phyloP scores from a whole-genome alignment of 2,888 invertebrate genomes.

The Nephrotoma flavescens region DNA sequence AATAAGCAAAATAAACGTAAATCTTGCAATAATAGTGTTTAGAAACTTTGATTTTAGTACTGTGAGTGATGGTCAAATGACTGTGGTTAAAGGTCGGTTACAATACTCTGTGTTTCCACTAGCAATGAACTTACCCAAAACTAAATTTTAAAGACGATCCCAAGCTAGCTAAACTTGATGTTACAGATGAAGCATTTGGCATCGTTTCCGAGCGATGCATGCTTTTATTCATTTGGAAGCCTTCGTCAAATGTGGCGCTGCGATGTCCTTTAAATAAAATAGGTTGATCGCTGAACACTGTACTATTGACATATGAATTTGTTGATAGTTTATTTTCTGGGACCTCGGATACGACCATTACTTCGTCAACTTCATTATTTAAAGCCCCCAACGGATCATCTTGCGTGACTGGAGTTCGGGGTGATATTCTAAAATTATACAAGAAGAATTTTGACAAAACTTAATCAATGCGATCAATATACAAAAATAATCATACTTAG shows the following conservation, averaged over 20 bases:
- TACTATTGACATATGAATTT: slow-evolving; percentile 19
- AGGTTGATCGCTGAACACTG: slow-evolving; percentile 46
- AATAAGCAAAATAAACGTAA: slow-evolving; percentile 12
- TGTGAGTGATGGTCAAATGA: slow-evolving; percentile 5
- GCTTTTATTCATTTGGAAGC: slow-evolving; percentile 30
- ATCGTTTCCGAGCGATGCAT: slow-evolving; percentile 61
- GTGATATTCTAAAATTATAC: slow-evolving; percentile 43
- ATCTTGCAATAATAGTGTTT: neutral
- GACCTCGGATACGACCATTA: slow-evolving; percentile 10
- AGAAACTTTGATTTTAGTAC: slow-evolving; percentile 8
- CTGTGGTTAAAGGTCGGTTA: slow-evolving; percentile 6
- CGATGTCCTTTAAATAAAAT: slow-evolving; percentile 46
- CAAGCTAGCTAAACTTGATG: slow-evolving; percentile 63
- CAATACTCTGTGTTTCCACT: neutral
- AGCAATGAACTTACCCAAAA: slow-evolving; percentile 50
- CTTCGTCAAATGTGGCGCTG: slow-evolving; percentile 44
- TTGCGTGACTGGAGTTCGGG: slow-evolving; percentile 73
- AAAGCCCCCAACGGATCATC: slow-evolving; percentile 87
- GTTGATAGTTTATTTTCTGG: slow-evolving; percentile 16
- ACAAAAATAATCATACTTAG: slow-evolving; percentile 21
- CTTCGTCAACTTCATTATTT: slow-evolving; percentile 21
- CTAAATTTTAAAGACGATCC: slow-evolving; percentile 72
- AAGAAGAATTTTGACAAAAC: neutral
- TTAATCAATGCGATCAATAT: neutral
- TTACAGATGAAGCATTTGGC: slow-evolving; percentile 53